Base-by-base conservation (phyloP, 1,140 invertebrate genomes). In the Dermatophagoides farinae region DNA sequence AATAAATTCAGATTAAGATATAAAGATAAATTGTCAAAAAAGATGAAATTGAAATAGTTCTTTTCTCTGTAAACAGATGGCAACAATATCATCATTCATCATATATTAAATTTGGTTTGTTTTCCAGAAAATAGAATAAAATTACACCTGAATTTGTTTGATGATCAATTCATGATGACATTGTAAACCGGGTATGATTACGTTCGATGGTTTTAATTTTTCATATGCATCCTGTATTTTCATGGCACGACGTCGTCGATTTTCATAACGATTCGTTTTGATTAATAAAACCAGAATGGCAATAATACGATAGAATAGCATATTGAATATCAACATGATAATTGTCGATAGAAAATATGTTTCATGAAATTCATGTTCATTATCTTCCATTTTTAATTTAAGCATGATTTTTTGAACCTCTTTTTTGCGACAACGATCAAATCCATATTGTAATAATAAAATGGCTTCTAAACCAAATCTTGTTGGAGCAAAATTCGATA, bases 371-470 rank as follows among this genome's bases (percentile, higher is more conserved):
- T 60, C 47, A 23, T 47, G 47, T 1, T 49, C 23, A 23, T 50
- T n/a, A 6, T 60, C 58, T 18, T 38, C 18, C 20, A 60, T n/a
- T 9, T 16, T 23, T 22, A 60, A n/a, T 10, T 18, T 44, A 8
- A 23, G 38, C 43, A 60, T 5, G 10, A 60, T 14, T 16, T 20
- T 10, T 43, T 46, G 44, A 18, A 60, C 18, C 31, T 60, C 58
- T 23, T 47, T 60, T 12, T 14, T 14, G 20, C n/a, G 11, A 52
- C 58, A 60, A 20, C 58, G 46, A 39, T 23, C 46, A 51, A 60
- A 60, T n/a, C 58, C 58, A 43, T 60, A 60, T 18, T 47, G 44
- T 40, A 60, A 25, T 37, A 60, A 37, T 10, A 60, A 11, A 20
- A 60, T 25, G 16, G 4, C 43, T 50, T 60, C 58, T 4, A 49